A percentile compares a stretch with the other conserved stretches of the same genome.
These are phyloP conservation scores for Syngnathus acus DNA, from an alignment of 2,797 vertebrate genomes.

Conservation along the genomic window DNA sequence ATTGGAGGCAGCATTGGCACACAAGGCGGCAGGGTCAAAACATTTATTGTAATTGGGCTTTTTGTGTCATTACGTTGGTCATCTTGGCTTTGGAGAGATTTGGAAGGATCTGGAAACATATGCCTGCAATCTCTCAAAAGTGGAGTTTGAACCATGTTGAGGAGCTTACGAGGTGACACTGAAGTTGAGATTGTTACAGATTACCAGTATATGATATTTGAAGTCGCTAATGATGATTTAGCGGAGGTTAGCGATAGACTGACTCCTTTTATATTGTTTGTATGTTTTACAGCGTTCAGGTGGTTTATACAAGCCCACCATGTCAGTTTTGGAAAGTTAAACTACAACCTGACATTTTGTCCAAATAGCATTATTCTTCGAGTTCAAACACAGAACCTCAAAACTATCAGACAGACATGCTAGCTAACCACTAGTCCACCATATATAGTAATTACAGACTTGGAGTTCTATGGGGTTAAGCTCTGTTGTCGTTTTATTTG, in stretches of 20 bases:
- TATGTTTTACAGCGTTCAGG: too few relatives aligned
- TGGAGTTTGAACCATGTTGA: background rate
- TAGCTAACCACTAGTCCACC: background rate
- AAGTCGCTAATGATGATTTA: too few relatives aligned
- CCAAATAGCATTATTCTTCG: background rate
- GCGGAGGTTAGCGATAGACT: too few relatives aligned
- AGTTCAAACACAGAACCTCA: background rate
- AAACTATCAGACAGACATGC: background rate
- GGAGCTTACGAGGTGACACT: background rate
- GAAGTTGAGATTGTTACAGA: background rate
- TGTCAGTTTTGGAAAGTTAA: background rate
- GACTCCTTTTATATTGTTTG: too few relatives aligned
- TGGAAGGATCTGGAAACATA: background rate
- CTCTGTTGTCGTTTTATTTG: background rate
- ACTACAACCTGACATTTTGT: background rate
- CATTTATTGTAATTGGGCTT: background rate
- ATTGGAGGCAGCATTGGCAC: background rate
- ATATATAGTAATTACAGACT: too few relatives aligned
- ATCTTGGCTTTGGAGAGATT: background rate
- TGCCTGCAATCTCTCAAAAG: background rate
- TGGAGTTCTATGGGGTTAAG: too few relatives aligned
- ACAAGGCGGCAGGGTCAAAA: background rate
- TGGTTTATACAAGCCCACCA: too few relatives aligned
- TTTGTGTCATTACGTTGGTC: background rate
- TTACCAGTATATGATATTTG: too few relatives aligned